Percentiles rank a stretch among this genome's conserved stretches.
phyloP scores from a whole-genome alignment of 1,140 invertebrate genomes.

The Drosophila suzukii region DNA sequence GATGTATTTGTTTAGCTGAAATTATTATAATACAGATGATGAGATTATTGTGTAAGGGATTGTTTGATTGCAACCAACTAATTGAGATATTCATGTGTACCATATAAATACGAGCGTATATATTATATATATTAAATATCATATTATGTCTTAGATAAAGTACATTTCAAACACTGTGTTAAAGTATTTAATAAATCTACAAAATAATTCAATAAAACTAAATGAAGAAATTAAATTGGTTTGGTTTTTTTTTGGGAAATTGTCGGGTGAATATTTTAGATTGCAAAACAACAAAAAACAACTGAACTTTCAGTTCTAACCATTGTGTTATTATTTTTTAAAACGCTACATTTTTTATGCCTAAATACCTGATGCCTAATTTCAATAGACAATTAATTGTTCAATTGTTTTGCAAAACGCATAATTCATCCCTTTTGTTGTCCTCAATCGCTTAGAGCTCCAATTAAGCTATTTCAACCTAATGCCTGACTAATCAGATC shows the following conservation, averaged over 20 bases:
- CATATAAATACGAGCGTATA: constrained; percentile 45
- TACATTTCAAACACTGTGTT: constrained; percentile 82
- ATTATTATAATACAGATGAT: constrained; percentile 52
- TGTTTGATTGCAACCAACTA: constrained; percentile 16
- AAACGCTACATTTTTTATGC: not conserved
- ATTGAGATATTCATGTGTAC: constrained; percentile 59
- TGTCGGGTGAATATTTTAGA: not conserved
- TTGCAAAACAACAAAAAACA: no score
- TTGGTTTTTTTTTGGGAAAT: not conserved
- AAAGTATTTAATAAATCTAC: constrained; percentile 81
- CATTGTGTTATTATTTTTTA: no score
- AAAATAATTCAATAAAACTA: constrained; percentile 58
- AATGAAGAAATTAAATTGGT: constrained; percentile 39
- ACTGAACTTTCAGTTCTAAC: no score
- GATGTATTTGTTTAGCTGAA: constrained; percentile 70
- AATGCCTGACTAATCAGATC: constrained; percentile 22
- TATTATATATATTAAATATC: constrained; percentile 56
- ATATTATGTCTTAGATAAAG: constrained; percentile 74
- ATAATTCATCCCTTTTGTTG: not conserved
- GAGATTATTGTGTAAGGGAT: constrained; percentile 68
- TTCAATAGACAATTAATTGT: not conserved
- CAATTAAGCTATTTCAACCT: constrained; percentile 9
- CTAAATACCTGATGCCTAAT: not conserved
- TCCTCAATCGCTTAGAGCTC: not conserved
- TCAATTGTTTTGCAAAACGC: not conserved